Conservation (phyloP, 2,888 invertebrate genomes). For the Biston stratarius region DNA sequence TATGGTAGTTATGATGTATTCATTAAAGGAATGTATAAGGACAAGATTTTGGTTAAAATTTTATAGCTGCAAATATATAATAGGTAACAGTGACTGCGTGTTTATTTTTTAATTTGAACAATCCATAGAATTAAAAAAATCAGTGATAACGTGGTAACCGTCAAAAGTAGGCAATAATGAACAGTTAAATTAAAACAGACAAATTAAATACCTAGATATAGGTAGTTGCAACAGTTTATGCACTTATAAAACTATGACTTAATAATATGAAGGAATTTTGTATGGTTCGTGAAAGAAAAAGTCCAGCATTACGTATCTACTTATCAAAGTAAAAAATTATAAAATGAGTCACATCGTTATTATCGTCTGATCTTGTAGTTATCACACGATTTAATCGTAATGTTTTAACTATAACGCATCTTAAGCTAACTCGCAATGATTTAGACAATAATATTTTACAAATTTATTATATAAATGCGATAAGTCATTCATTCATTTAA, state of each 20-base stretch:
- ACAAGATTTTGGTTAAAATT: not conserved
- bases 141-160: not conserved
- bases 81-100: not conserved
- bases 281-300: slow-evolving; percentile 37
- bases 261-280: slow-evolving; percentile 34
- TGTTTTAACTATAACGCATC: slow-evolving; percentile 8
- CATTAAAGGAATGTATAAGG: slow-evolving; percentile 4
- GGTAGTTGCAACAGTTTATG: not conserved
- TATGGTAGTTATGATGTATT: not conserved
- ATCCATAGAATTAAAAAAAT: not conserved
- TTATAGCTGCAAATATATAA: not conserved
- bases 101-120: not conserved
- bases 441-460: slow-evolving; percentile 13
- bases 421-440: slow-evolving; percentile 15
- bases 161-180: not conserved
- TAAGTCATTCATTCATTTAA: slow-evolving; percentile 10
- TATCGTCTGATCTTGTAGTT: slow-evolving; percentile 10
- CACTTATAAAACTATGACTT: slow-evolving; percentile 54
- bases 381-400: slow-evolving; percentile 30
- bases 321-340: slow-evolving; percentile 29
- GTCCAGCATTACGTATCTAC: slow-evolving; percentile 39
- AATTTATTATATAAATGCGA: slow-evolving; percentile 5
- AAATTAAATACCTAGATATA: slow-evolving; percentile 18
- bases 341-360: slow-evolving; percentile 18
- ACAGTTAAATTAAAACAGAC: not conserved